Evolutionary conservation across 2,797 vertebrate genomes (phyloP).

Genomic region (Vultur gryphus): DNA sequence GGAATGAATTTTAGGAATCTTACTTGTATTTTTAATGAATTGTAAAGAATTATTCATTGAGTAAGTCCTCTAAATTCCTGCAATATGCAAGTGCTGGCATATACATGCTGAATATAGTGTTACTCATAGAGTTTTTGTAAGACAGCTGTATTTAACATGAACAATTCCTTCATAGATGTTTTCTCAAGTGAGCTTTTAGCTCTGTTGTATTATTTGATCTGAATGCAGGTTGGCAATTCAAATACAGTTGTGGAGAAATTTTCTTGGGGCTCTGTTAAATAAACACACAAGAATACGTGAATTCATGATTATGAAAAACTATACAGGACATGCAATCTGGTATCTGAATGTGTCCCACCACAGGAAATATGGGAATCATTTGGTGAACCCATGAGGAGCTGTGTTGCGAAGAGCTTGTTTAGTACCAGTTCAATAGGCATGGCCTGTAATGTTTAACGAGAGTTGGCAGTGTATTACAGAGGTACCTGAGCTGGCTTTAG

Average conservation of each 20-base stretch:
- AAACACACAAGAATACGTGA: background rate
- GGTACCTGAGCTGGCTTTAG: background rate
- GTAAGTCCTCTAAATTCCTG: conserved; percentile 12
- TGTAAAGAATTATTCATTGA: background rate
- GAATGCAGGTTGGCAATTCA: background rate
- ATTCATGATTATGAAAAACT: background rate
- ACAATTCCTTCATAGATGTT: background rate
- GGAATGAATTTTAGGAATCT: background rate
- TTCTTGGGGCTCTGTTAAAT: background rate
- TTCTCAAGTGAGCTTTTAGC: background rate
- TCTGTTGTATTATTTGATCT: background rate
- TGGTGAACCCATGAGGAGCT: background rate
- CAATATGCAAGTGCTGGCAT: background rate
- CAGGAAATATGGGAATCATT: background rate
- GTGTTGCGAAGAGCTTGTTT: background rate
- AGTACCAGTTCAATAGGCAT: background rate
- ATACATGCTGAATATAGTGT: background rate
- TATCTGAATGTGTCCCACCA: background rate
- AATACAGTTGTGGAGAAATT: background rate
- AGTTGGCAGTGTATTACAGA: background rate
- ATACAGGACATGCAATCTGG: background rate
- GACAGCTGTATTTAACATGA: background rate
- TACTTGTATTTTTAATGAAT: conserved; percentile 13
- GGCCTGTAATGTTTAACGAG: background rate
- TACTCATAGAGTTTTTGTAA: background rate